These are phyloP conservation scores for Ptychadena robeensis DNA, from an alignment of 2,797 vertebrate genomes.

Conservation along the genomic window DNA sequence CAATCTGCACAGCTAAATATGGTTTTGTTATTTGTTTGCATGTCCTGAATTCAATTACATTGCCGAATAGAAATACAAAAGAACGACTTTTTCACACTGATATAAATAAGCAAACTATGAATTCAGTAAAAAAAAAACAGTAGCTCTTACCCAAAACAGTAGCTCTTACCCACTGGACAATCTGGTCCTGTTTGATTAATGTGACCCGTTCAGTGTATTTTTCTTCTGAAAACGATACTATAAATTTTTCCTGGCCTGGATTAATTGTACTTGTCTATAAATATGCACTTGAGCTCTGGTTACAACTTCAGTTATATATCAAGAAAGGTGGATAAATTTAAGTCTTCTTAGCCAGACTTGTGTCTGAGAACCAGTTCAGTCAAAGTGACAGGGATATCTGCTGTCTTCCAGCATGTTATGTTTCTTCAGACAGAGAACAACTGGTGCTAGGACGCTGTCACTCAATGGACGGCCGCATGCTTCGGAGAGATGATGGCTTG, in stretches of 20 bases:
- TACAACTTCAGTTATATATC: conserved; percentile 27
- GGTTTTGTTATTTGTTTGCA: too few relatives aligned
- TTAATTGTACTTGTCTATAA: conserved; percentile 33
- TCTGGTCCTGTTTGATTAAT: conserved; percentile 1
- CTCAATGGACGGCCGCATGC: background rate
- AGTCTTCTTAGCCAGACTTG: background rate
- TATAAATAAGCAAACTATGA: background rate
- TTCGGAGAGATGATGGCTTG: background rate
- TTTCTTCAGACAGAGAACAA: background rate
- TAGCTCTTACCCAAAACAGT: background rate
- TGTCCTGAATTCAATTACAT: too few relatives aligned
- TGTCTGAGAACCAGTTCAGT: background rate
- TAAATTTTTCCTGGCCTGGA: conserved; percentile 14
- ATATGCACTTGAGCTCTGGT: background rate
- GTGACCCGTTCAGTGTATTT: background rate
- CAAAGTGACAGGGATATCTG: background rate
- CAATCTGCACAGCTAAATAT: too few relatives aligned
- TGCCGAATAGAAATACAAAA: background rate
- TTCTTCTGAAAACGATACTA: background rate
- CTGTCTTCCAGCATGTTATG: background rate
- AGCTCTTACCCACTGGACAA: background rate
- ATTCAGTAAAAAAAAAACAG: too few relatives aligned
- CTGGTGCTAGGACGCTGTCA: background rate
- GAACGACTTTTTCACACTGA: background rate
- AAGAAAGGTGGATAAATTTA: conserved; percentile 14